These are phyloP conservation scores for Camponotus pennsylvanicus DNA, from an alignment of 1,140 invertebrate species.

Conservation along the genomic window DNA sequence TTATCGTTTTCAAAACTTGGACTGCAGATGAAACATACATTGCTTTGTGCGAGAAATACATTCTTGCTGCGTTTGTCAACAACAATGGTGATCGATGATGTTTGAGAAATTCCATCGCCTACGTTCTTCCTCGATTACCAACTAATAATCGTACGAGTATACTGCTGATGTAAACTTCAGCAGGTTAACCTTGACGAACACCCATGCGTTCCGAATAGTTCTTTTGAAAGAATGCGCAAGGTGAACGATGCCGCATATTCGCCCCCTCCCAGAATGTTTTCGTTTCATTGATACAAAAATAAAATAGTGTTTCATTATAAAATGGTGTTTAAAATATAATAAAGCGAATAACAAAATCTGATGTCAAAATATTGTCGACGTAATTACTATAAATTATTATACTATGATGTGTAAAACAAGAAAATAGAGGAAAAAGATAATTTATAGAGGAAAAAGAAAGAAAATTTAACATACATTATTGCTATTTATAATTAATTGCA, in stretches of 20 bases:
- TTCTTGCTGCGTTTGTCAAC: constrained; percentile 24
- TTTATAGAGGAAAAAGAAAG: not conserved
- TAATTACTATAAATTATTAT: not conserved
- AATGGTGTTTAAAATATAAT: not conserved
- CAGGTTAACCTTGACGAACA: constrained; percentile 63
- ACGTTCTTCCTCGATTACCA: constrained; percentile 63
- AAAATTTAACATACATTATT: not conserved
- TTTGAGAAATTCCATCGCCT: constrained; percentile 63
- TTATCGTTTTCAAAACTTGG: not conserved
- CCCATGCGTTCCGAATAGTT: constrained; percentile 55
- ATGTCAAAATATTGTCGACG: not conserved
- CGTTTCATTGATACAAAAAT: not conserved
- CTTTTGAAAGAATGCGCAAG: constrained; percentile 24
- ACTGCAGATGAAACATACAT: too few relatives aligned
- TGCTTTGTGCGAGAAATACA: constrained; percentile 12
- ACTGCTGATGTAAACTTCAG: constrained; percentile 45
- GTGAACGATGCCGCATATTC: not conserved
- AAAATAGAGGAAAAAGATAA: not conserved
- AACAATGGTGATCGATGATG: not conserved
- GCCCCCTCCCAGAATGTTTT: not conserved
- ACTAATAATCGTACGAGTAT: constrained; percentile 54
- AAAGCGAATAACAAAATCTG: not conserved
- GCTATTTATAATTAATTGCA: not conserved
- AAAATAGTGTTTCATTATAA: not conserved
- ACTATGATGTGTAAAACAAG: not conserved